Evolutionary conservation across 2,113 vertebrate genomes (phyloP), one percentile per base, ranked within the genome.

Genomic region (Actinemys pallida): DNA sequence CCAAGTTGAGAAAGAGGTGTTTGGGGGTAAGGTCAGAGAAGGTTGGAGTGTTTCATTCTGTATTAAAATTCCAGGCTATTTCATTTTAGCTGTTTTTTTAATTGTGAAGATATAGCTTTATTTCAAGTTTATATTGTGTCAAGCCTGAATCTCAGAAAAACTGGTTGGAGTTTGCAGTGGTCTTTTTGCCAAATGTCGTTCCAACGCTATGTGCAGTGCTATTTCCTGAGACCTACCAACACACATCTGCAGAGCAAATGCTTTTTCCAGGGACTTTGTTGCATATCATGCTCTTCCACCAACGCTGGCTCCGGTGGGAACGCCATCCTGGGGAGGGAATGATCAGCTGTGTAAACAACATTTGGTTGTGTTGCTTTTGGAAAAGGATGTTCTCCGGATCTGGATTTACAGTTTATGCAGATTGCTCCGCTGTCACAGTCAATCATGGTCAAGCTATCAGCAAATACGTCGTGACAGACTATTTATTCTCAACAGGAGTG

Each of bases 181-280:
- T 82, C 89, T 83, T 69, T 76, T 52, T 78, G 57, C 82, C 90
- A 56, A 93, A 88, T 47, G 72, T 1, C 4, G 0, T 0, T 59
- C 57, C 1, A 0, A 86, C 0, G 0, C 0, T 2, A 53, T 72
- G 62, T 11, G 9, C 1, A 0, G 24, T 1, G 6, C 31, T 16
- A 50, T 39, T 72, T 6, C 17, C 13, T 2, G 75, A 35, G 47
- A 42, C n/a, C 1, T 1, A 27, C 0, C 0, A 29, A 10, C 47
- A 29, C 0, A 0, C 72, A 49, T 52, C 39, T 2, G 1, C 31
- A 20, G 6, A 20, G 31, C 1, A 0, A 88, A 59, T 2, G n/a
- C 2, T 4, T 45, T 57, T 92, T 50, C 31, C 3, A 8, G 54
- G 8, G n/a, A 25, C 8, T n/a, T 17, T 56, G 53, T 29, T 31